A percentile compares a stretch with the other conserved stretches of the same genome.
phyloP scores from a whole-genome alignment of 2,888 invertebrate species.

The Ecdyonurus torrentis region DNA sequence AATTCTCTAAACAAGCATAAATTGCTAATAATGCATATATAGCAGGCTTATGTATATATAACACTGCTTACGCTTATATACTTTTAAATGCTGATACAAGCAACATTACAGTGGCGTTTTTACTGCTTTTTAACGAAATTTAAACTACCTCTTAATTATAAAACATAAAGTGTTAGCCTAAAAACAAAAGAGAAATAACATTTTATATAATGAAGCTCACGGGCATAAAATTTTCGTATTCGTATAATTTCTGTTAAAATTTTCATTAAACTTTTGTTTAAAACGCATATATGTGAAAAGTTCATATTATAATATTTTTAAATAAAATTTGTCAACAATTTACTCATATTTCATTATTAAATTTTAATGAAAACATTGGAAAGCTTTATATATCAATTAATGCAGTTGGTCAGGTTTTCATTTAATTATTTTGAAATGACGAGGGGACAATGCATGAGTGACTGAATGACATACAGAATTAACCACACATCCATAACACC shows the following conservation, averaged over 20 bases:
- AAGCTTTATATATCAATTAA: not conserved
- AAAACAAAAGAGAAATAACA: not conserved
- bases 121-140: not conserved
- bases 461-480: not conserved
- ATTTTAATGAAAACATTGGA: too few species aligned
- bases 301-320: not conserved
- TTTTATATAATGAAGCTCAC: not conserved
- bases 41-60: too few species aligned
- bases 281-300: not conserved
- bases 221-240: too few species aligned
- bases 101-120: not conserved
- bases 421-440: not conserved
- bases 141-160: not conserved
- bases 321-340: too few species aligned
- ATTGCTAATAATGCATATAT: too few species aligned
- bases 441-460: not conserved
- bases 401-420: not conserved
- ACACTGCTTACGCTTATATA: not conserved
- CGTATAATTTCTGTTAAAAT: too few species aligned
- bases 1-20: too few species aligned
- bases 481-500: not conserved
- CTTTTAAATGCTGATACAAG: not conserved
- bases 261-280: too few species aligned
- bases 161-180: not conserved
- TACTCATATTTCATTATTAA: too few species aligned